Evolutionary conservation across 2,888 invertebrate genomes (phyloP), one percentile per base, ranked within the genome.

Genomic region (Xestia ashworthii): DNA sequence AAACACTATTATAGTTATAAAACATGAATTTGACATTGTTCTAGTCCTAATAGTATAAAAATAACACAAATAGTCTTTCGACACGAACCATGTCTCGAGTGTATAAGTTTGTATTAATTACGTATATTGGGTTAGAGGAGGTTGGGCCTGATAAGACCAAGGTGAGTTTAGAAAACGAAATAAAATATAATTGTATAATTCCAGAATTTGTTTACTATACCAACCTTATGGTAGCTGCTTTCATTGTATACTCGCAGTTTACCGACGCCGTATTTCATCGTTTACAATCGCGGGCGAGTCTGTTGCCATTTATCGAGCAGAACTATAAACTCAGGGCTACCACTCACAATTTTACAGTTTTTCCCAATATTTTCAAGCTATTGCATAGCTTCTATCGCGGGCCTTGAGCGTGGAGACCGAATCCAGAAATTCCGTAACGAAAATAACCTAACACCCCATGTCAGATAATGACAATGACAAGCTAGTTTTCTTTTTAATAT

Each of bases 1-100:
- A 70, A 85, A 78, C 60, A 78, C n/a, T 69, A 69, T 82, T 38
- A 72, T 48, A 53, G 55, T 85, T 79, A 76, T 76, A 68, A 75
- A 83, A 86, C 73, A 84, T 83, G 73, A 76, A 79, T 82, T 82
- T 82, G 50, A 73, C 58, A 66, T 85, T 77, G 64, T 85, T 83
- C 83, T 89, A 85, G 84, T 90, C 85, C 78, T 82, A 82, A 74
- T 65, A 74, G 53, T 75, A 64, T 66, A 48, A 48, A 48, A 48
- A 48, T 48, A 75, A 67, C 74, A 79, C 76, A 77, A 90, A 90
- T 87, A 81, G 86, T 78, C 80, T 75, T 80, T 83, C 84, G 84
- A 86, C 92, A 91, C 89, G 90, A 89, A 91, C 89, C 80, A 72
- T 83, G 87, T 89, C 89, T 88, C 89, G 78, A 80, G 83, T 86